A percentile compares a stretch with the other conserved stretches of the same genome.
These are phyloP conservation scores for Rhabdomys dilectus DNA, from an alignment of 2,113 vertebrate genomes.

Conservation along the genomic window DNA sequence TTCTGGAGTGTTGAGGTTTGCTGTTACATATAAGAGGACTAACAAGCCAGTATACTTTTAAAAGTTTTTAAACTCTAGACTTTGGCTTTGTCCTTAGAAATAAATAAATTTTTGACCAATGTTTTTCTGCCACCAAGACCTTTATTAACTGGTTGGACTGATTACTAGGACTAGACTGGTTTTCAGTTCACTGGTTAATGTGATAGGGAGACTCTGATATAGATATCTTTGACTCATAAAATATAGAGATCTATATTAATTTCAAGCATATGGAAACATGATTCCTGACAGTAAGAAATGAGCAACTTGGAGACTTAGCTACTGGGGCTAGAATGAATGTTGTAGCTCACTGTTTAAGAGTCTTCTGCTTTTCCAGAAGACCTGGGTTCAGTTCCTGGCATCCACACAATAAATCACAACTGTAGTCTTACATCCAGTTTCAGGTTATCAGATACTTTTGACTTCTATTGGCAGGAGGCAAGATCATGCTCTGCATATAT, in stretches of 20 bases:
- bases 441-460: background rate
- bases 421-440: too few relatives aligned
- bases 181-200: background rate
- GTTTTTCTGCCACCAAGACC: background rate
- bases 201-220: background rate
- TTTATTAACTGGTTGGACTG: background rate
- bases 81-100: background rate
- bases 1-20: background rate
- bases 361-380: background rate
- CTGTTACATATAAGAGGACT: background rate
- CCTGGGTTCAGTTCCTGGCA: background rate
- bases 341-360: background rate
- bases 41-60: background rate
- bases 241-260: background rate
- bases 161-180: background rate
- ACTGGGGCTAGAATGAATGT: background rate
- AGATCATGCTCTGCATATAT: background rate
- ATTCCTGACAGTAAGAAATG: background rate
- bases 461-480: background rate
- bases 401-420: background rate
- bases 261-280: background rate
- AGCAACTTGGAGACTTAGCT: background rate
- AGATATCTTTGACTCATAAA: background rate
- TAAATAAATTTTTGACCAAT: background rate
- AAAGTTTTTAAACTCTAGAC: background rate